Base-by-base conservation (phyloP, 64 coral and sea anemone species). In the Stichodactyla mertensii region DNA sequence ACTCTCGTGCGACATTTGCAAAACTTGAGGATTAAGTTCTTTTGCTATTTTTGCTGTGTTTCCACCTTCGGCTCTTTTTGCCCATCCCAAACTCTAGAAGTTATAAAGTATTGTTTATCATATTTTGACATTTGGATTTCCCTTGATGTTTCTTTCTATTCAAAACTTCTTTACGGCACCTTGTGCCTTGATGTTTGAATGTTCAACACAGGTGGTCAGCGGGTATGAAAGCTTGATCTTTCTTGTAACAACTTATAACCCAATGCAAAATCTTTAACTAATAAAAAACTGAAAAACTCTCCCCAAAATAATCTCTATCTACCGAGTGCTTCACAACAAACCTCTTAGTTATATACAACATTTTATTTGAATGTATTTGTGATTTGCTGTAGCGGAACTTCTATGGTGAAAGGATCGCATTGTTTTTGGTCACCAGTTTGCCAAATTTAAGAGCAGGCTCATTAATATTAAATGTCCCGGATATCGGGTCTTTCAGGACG, bases 391-490 rank as follows among this genome's bases (percentile, higher is more conserved):
- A 85, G 55, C 61, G 84, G 7, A 85, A 71, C 14, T 57, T 86
- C 66, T n/a, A 90, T 86, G 83, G 82, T 19, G 64, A 31, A 86
- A 36, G 64, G 84, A 77, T 52, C 77, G 77, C 83, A 60, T 90
- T 90, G 89, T 90, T 27, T 60, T 54, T 85, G 89, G 89, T 85
- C 89, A 90, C 89, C 89, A 85, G 89, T 81, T 83, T 77, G 71
- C 36, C 82, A 90, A 84, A 90, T 90, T 90, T 55, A 54, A 90
- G 89, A 86, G 89, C 89, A 77, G 79, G 11, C 51, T 51, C 28
- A 90, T 90, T 90, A 90, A 90, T 85, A 58, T 90, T 90, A 85
- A 24, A 90, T 90, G 78, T 81, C 51, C 78, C 89, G 71, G 58
- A 90, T 77, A 71, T 90, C 78, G 57, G 82, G 89, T 86, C 54